Conservation (phyloP, 2,113 vertebrate genomes). For the Riparia riparia region DNA sequence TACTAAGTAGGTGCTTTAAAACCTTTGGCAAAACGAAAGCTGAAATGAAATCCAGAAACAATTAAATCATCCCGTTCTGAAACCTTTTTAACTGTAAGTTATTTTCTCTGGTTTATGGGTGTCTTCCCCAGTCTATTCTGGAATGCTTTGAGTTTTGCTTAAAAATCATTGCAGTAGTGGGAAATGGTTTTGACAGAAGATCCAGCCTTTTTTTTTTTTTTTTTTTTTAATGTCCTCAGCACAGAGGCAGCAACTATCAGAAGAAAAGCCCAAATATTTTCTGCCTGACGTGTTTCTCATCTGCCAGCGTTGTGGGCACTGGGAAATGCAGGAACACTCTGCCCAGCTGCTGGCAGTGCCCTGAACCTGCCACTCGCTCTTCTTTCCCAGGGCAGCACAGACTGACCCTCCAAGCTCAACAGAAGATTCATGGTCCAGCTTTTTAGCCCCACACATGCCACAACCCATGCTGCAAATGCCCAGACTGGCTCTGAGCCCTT, state of each 20-base stretch:
- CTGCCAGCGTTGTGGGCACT: background rate
- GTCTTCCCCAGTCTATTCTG: background rate
- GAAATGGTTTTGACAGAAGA: background rate
- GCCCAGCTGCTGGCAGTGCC: background rate
- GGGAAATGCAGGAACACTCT: background rate
- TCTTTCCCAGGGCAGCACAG: background rate
- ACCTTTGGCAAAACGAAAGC: background rate
- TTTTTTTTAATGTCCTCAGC: background rate
- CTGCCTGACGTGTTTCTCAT: background rate
- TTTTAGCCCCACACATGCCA: background rate
- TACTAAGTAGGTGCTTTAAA: background rate
- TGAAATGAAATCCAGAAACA: background rate
- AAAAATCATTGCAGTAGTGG: background rate
- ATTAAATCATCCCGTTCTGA: background rate
- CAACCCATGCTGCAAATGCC: background rate
- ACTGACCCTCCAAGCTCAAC: background rate
- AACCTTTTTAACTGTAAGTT: background rate
- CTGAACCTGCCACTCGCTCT: background rate
- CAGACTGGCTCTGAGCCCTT: background rate
- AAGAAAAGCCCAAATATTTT: slow-evolving; percentile 29
- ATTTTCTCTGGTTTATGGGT: background rate
- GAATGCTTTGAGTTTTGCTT: background rate
- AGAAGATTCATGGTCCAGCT: background rate
- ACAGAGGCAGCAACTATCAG: background rate
- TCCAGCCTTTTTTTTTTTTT: background rate